Percentiles rank a stretch among this genome's conserved stretches.
phyloP scores from a whole-genome alignment of 1,140 invertebrate genomes.

The Drosophila sulfurigaster region DNA sequence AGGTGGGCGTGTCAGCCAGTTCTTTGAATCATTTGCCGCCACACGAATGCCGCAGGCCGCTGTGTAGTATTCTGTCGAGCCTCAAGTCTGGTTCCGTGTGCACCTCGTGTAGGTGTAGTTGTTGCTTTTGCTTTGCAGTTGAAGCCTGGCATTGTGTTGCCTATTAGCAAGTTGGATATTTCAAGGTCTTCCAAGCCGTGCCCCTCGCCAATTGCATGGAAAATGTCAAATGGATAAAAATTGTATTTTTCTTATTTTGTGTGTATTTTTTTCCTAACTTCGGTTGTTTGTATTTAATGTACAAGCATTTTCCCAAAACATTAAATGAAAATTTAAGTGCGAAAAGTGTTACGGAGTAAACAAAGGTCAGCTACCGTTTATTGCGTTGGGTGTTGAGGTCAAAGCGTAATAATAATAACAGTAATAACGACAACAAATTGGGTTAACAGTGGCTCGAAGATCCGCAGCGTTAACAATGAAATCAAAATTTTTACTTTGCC shows the following conservation, averaged over 20 bases:
- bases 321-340: conserved; percentile 64
- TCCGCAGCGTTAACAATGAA: conserved; percentile 33
- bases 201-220: conserved; percentile 66
- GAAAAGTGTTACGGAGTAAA: conserved; percentile 37
- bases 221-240: conserved; percentile 70
- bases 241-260: conserved; percentile 20
- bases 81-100: conserved; percentile 60
- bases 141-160: conserved; percentile 56
- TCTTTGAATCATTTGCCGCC: conserved; percentile 51
- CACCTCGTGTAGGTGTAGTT: conserved; percentile 40
- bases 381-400: conserved; percentile 70
- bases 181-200: conserved; percentile 68
- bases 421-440: conserved; percentile 39
- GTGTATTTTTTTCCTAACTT: conserved; percentile 11
- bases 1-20: conserved; percentile 65
- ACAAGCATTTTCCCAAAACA: conserved; percentile 62
- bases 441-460: conserved; percentile 51
- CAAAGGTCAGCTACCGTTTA: conserved; percentile 63
- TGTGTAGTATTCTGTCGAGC: conserved; percentile 37
- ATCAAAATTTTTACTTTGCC: conserved; percentile 53
- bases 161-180: conserved; percentile 43
- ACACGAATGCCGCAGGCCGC: conserved; percentile 19
- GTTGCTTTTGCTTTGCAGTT: conserved; percentile 5
- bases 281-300: conserved; percentile 35
- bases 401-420: conserved; percentile 35